Percentiles rank a stretch among this genome's conserved stretches.
phyloP scores from a whole-genome alignment of 2,797 vertebrate genomes.

The Tympanoctomys barrerae region DNA sequence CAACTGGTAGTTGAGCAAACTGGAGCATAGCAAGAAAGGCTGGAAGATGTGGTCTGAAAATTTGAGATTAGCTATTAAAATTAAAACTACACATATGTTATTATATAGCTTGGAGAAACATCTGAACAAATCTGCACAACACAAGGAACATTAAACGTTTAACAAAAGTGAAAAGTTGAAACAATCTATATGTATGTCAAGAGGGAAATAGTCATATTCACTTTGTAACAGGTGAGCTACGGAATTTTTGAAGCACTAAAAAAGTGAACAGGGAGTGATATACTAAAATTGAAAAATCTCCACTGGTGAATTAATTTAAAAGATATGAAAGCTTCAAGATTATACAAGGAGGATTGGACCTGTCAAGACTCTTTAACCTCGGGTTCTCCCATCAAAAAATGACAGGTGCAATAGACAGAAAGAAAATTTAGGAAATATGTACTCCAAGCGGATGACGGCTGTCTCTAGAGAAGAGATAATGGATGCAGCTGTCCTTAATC shows the following conservation, averaged over 20 bases:
- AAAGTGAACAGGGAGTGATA: background rate
- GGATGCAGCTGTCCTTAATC: background rate
- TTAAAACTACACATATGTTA: background rate
- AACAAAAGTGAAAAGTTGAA: constrained; percentile 22
- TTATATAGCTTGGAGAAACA: constrained; percentile 6
- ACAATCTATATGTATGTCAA: background rate
- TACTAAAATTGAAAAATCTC: background rate
- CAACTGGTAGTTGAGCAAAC: constrained; percentile 17
- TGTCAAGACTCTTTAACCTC: background rate
- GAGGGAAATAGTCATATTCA: background rate
- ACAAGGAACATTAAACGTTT: background rate
- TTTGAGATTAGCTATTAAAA: background rate
- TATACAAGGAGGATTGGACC: background rate
- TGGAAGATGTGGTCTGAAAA: background rate
- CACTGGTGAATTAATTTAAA: background rate
- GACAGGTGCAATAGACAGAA: background rate
- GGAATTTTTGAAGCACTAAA: background rate
- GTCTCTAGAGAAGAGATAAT: background rate
- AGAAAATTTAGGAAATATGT: background rate
- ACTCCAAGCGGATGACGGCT: background rate
- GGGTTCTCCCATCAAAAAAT: background rate
- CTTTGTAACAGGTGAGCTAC: background rate
- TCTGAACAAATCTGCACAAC: background rate
- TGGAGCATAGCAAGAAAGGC: background rate
- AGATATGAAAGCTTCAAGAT: background rate